A percentile compares a stretch with the other conserved stretches of the same genome.
phyloP scores from a whole-genome alignment of 2,797 vertebrate species.

The Cirrhinus mrigala region DNA sequence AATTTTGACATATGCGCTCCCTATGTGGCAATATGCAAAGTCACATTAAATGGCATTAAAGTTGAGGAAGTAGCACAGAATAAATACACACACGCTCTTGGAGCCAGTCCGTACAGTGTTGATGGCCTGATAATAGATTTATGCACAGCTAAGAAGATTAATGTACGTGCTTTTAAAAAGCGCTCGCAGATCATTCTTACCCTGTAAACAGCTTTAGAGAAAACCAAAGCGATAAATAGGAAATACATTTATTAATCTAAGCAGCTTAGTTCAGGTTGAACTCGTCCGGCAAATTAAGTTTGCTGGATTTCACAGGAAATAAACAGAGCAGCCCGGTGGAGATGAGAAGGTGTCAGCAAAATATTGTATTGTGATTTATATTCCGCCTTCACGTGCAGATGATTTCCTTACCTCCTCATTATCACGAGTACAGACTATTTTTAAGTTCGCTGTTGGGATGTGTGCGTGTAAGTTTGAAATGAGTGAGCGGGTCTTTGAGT shows the following conservation, averaged over 20 bases:
- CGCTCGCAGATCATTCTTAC: conserved; percentile 75
- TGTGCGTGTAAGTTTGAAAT: conserved; percentile 25
- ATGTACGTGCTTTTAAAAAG: conserved; percentile 70
- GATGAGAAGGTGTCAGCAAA: conserved; percentile 64
- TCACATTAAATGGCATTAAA: conserved; percentile 32
- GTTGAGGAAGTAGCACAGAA: conserved; percentile 27
- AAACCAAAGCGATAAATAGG: conserved; percentile 83
- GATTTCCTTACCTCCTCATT: conserved; percentile 39
- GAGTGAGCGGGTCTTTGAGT: conserved; percentile 23
- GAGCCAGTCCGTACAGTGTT: conserved; percentile 36
- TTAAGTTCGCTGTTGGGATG: conserved; percentile 21
- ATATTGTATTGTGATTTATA: conserved; percentile 63
- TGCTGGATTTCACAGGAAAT: conserved; percentile 83
- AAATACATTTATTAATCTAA: conserved; percentile 86
- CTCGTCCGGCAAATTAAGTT: conserved; percentile 84
- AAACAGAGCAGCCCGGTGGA: conserved; percentile 70
- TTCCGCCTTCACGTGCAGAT: conserved; percentile 53
- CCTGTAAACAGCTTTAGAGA: conserved; percentile 83
- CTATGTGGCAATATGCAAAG: conserved; percentile 14
- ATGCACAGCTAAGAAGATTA: conserved; percentile 79
- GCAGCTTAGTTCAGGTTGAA: conserved; percentile 86
- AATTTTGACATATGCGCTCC: conserved; percentile 9
- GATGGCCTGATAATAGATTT: conserved; percentile 81
- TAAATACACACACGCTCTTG: conserved; percentile 31
- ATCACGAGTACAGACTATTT: conserved; percentile 47